Evolutionary conservation across 2,797 vertebrate genomes (phyloP), one percentile per base, ranked within the genome.

Genomic region (Dipus sagitta): DNA sequence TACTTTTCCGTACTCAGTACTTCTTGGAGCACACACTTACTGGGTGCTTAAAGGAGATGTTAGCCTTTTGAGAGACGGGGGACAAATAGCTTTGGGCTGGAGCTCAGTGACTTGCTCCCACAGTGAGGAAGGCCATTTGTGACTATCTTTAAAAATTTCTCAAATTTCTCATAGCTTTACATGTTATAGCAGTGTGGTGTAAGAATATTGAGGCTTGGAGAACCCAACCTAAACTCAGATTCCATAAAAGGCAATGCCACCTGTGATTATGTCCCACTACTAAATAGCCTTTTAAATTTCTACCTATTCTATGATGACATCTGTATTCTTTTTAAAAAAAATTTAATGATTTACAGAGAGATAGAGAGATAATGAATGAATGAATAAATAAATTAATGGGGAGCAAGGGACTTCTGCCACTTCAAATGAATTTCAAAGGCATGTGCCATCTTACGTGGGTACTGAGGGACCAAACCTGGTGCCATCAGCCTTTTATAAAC

Each of bases 111-210:
- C 18, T 12, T 84, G 0, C 12, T 88, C 72, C 32, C 18, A 80
- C 93, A 93, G 67, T 75, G 24, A 30, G 13, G 42, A 20, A 32
- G 21, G 23, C 8, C 17, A 70, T 85, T 78, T 90, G 24, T 84
- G 78, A 14, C 71, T 72, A 13, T 38, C 72, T 74, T 96, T 87
- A 6, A 82, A 87, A 90, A 78, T 6, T 83, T 91, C 18, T 78
- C 38, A 75, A 65, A 60, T n/a, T 86, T 78, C 13, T 20, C 32
- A 58, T 70, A 18, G 7, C 67, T 91, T 30, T 82, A 6, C 24
- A 54, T 54, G 9, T 3, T 88, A 24, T 18, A 4, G 1, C 42
- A 32, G 23, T 60, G 32, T 90, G 17, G 54, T 34, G 8, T 60
- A 26, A 34, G 67, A 80, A 68, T 14, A 68, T 6, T 79, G 74